Conservation (phyloP, 2,797 vertebrate species). For the Smutsia gigantea region DNA sequence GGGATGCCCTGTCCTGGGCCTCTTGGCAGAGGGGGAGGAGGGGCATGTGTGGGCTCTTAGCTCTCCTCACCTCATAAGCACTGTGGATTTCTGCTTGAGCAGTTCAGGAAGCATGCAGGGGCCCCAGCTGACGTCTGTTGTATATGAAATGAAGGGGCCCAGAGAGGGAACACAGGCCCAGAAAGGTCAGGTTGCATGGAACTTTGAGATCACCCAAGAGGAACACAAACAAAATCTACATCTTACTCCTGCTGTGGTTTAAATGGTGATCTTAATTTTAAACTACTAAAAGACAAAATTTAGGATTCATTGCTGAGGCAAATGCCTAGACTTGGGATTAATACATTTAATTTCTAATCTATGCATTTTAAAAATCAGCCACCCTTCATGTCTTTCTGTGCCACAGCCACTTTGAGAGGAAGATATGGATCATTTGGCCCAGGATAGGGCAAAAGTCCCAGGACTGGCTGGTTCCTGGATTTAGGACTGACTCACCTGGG, state of each 20-base stretch:
- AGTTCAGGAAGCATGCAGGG: not conserved
- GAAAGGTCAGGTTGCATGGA: not conserved
- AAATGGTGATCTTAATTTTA: not conserved
- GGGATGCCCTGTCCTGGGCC: not conserved
- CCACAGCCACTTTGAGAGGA: not conserved
- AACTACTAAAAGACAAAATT: not conserved
- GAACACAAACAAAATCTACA: not conserved
- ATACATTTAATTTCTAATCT: not conserved
- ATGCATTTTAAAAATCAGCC: not conserved
- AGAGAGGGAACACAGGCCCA: not conserved
- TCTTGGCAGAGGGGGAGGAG: not conserved
- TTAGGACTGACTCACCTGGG: not conserved
- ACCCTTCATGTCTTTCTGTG: not conserved
- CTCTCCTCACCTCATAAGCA: not conserved
- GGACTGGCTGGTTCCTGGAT: not conserved
- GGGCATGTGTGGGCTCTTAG: not conserved
- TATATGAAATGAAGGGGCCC: conserved; percentile 5
- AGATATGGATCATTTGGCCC: not conserved
- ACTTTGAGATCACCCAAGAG: not conserved
- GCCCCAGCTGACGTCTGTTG: not conserved
- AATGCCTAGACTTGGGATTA: not conserved
- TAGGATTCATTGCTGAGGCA: not conserved
- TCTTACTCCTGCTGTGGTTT: not conserved
- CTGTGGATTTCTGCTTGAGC: not conserved
- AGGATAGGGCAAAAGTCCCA: not conserved